Percentiles rank a stretch among this genome's conserved stretches.
phyloP scores from a whole-genome alignment of 2,113 vertebrate species.

The Silurus meridionalis region DNA sequence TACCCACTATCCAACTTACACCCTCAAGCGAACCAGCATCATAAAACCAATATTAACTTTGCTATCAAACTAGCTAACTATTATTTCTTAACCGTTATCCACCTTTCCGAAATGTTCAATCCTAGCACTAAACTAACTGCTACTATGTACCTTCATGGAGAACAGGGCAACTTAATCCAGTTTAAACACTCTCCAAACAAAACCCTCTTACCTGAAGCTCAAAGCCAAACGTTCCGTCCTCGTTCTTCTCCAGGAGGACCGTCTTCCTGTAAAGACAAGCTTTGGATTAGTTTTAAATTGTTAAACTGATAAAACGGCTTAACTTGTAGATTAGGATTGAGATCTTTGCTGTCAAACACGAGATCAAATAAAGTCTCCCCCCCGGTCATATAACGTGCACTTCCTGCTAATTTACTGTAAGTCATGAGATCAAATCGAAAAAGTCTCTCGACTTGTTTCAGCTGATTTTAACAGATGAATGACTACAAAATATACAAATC shows the following conservation, averaged over 20 bases:
- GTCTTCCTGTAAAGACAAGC: conserved; percentile 75
- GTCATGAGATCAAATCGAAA: not conserved
- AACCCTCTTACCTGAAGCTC: conserved; percentile 89
- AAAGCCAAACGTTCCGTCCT: conserved; percentile 88
- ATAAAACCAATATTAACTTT: not conserved
- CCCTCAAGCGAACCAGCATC: not conserved
- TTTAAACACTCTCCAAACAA: conserved; percentile 20
- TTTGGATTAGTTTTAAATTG: not conserved
- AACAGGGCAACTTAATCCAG: conserved; percentile 13
- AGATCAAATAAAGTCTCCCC: not conserved
- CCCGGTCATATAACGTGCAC: not conserved
- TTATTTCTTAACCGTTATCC: no score
- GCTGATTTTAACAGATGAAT: not conserved
- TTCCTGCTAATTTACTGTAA: not conserved
- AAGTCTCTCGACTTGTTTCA: not conserved
- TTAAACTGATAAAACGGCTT: not conserved
- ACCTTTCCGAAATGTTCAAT: not conserved
- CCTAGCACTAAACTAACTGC: not conserved
- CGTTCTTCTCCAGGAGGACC: conserved; percentile 84
- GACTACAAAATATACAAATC: not conserved
- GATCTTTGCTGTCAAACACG: not conserved
- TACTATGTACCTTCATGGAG: not conserved
- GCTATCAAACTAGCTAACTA: not conserved
- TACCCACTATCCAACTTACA: no score
- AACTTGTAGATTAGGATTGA: not conserved